Evolutionary conservation across 1,140 invertebrate species (phyloP).

Genomic region (Cyclargus thomasi): DNA sequence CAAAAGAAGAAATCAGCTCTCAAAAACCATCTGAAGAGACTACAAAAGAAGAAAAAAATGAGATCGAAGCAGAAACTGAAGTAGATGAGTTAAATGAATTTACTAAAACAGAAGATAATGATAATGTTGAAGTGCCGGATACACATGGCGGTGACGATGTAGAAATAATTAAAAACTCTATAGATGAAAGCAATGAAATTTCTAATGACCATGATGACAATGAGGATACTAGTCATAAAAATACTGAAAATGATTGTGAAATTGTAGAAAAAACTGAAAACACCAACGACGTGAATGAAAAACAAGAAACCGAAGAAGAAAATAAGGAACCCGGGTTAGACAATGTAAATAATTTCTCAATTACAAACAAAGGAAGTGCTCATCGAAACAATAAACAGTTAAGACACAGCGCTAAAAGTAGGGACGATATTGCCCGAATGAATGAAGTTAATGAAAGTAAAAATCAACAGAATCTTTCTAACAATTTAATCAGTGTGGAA

Average conservation of each 20-base stretch:
- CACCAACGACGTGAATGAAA: neutral
- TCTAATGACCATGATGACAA: constrained; percentile 26
- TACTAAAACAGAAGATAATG: constrained; percentile 24
- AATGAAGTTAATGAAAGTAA: constrained; percentile 36
- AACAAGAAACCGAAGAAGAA: constrained; percentile 11
- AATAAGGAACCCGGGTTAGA: neutral
- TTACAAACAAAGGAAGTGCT: constrained; percentile 14
- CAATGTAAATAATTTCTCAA: neutral
- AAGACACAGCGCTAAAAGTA: constrained; percentile 22
- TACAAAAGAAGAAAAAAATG: constrained; percentile 21
- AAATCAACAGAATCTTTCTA: constrained; percentile 35
- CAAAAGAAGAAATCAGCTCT: constrained; percentile 18
- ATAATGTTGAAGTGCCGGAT: neutral
- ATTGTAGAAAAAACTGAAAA: neutral
- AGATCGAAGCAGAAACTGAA: constrained; percentile 22
- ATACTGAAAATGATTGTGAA: neutral
- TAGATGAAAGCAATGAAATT: constrained; percentile 23
- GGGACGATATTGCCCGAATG: constrained; percentile 23
- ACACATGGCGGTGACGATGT: constrained; percentile 6
- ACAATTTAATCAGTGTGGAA: constrained; percentile 25
- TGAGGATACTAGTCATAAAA: constrained; percentile 25
- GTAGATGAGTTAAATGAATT: constrained; percentile 20
- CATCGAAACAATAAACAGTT: constrained; percentile 24
- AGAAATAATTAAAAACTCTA: neutral
- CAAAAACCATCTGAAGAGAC: constrained; percentile 22